Evolutionary conservation across 2,113 vertebrate genomes (phyloP), one percentile per base, ranked within the genome.

Genomic region (Acinonyx jubatus): DNA sequence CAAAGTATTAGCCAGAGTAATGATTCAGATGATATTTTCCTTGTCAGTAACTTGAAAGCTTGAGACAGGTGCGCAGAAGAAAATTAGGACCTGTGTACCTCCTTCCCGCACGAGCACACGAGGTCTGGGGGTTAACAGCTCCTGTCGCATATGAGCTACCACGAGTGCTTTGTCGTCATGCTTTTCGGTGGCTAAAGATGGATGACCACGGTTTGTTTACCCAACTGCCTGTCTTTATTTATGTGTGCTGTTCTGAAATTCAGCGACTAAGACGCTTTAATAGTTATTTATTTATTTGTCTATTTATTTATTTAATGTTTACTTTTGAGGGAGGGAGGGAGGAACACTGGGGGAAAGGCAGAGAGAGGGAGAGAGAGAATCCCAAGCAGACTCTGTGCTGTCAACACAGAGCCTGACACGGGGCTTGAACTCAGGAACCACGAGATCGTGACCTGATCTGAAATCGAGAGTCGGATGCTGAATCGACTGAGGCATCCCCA

Each of bases 41-140:
- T n/a, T 45, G 3, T 38, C 1, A 1, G 7, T 50, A 16, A 31
- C n/a, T 50, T 61, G 63, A 71, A 78, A 57, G 16, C 2, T 81
- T 14, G 31, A 86, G 48, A 25, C 45, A 50, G 57, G 48, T 63
- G 48, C 57, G 68, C 27, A 41, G 74, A 82, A 83, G 83, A 12
- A 65, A 83, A 61, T 13, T 9, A 11, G 65, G 92, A 13, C 36
- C 41, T 52, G 21, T 12, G 45, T 31, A 1, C 27, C 5, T 5
- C 14, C 5, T 21, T 91, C 57, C 7, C 29, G 31, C 14, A 7
- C 0, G 3, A 10, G 78, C 5, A 1, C 4, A 11, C 8, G 11
- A 1, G 31, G 4, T 33, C 10, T 18, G 25, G 16, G 57, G 13
- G 7, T 9, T 16, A 3, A 41, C 0, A 1, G 36, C 50, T 36